Evolutionary conservation across 2,797 vertebrate species (phyloP).

Genomic region (Siniperca scherzeri): DNA sequence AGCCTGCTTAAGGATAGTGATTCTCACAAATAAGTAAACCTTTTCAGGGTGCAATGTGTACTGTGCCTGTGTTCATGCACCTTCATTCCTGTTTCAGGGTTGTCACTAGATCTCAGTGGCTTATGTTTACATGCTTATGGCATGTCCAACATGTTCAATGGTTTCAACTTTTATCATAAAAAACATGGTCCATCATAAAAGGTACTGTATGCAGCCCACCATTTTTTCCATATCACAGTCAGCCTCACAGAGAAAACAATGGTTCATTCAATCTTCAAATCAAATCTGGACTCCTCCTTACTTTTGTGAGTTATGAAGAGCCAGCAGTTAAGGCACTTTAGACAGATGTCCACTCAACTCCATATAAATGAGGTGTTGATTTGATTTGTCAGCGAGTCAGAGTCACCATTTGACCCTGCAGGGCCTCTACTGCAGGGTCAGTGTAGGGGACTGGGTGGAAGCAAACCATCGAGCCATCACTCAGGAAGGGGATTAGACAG

Average conservation of each 20-base stretch:
- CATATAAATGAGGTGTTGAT: slow-evolving; percentile 29
- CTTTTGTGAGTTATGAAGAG: neutral
- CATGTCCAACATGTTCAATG: neutral
- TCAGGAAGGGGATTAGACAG: slow-evolving; percentile 39
- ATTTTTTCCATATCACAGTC: neutral
- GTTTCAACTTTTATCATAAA: neutral
- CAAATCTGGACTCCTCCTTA: neutral
- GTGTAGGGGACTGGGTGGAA: neutral
- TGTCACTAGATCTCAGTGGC: neutral
- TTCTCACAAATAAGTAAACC: neutral
- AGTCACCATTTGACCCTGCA: slow-evolving; percentile 21
- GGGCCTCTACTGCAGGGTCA: slow-evolving; percentile 16
- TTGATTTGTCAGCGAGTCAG: slow-evolving; percentile 15
- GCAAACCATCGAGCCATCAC: slow-evolving; percentile 35
- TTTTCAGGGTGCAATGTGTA: neutral
- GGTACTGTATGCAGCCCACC: neutral
- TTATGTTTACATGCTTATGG: neutral
- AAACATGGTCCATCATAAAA: neutral
- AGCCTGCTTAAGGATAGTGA: neutral
- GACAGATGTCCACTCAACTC: slow-evolving; percentile 1
- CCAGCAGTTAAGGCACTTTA: neutral
- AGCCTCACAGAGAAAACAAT: neutral
- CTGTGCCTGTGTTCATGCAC: neutral
- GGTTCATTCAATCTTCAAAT: neutral
- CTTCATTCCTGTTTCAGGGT: neutral